Evolutionary conservation across 1,140 invertebrate genomes (phyloP).

Genomic region (Metopolophium dirhodum): DNA sequence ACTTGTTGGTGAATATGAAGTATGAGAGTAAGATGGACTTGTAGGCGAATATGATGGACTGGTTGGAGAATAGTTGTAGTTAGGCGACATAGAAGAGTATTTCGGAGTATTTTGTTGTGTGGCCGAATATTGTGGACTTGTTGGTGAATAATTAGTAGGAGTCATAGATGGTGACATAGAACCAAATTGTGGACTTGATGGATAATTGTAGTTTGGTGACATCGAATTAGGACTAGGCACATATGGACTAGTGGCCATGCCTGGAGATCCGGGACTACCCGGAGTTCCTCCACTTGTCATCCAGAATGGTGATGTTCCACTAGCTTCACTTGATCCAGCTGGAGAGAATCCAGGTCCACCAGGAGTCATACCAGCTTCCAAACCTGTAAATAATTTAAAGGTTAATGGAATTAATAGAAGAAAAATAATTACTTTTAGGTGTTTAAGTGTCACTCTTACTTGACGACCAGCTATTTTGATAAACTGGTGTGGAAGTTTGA

Average conservation of each 20-base stretch:
- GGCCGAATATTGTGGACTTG: conserved; percentile 81
- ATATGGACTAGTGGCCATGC: conserved; percentile 76
- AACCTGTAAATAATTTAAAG: conserved; percentile 60
- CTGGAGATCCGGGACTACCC: conserved; percentile 78
- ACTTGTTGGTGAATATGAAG: conserved; percentile 68
- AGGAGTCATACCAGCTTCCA: conserved; percentile 91
- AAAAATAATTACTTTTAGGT: background rate
- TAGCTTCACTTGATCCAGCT: conserved; percentile 86
- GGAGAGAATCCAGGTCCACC: conserved; percentile 97
- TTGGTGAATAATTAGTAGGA: conserved; percentile 81
- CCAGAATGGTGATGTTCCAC: conserved; percentile 86
- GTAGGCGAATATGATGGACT: conserved; percentile 71
- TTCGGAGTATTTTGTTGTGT: conserved; percentile 71
- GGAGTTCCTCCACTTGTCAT: conserved; percentile 80
- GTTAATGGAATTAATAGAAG: background rate
- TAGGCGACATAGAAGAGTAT: conserved; percentile 70
- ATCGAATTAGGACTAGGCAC: conserved; percentile 74
- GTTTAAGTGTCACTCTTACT: conserved; percentile 65
- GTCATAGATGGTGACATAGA: conserved; percentile 78
- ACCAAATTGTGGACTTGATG: conserved; percentile 80
- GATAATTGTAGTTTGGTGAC: conserved; percentile 82
- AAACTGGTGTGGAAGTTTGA: conserved; percentile 86
- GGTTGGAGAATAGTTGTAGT: conserved; percentile 69
- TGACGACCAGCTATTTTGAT: conserved; percentile 86
- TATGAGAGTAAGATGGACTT: conserved; percentile 68